A percentile compares a stretch with the other conserved stretches of the same genome.
phyloP scores from a whole-genome alignment of 2,797 vertebrate species.

The Bovichtus variegatus region DNA sequence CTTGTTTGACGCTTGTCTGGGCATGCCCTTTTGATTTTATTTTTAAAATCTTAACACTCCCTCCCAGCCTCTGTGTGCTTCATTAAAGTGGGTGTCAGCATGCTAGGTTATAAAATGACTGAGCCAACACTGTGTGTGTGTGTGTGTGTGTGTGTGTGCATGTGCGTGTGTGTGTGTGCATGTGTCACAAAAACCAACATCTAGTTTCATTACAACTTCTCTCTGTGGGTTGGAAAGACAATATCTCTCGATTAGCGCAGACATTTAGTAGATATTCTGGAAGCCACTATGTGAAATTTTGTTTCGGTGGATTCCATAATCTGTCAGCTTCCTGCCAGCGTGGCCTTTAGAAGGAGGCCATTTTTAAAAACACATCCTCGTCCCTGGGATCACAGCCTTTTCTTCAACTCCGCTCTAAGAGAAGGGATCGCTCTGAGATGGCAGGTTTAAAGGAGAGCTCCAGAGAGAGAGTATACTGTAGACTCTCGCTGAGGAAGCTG shows the following conservation, averaged over 20 bases:
- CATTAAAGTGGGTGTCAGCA: slow-evolving; percentile 37
- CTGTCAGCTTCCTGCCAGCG: slow-evolving; percentile 45
- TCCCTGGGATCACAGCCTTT: slow-evolving; percentile 30
- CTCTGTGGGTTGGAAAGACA: neutral
- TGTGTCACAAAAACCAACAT: neutral
- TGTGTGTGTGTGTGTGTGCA: no score
- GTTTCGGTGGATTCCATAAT: slow-evolving; percentile 33
- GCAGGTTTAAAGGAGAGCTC: slow-evolving; percentile 28
- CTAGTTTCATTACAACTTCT: no score
- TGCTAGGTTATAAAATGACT: neutral
- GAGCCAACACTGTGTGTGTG: neutral
- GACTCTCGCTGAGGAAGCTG: slow-evolving; percentile 16
- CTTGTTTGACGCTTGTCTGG: neutral
- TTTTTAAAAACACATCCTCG: slow-evolving; percentile 21
- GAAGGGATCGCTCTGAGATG: neutral
- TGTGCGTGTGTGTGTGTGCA: no score
- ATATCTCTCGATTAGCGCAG: neutral
- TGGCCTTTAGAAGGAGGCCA: slow-evolving; percentile 46
- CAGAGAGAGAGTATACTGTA: neutral
- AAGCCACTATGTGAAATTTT: slow-evolving; percentile 23
- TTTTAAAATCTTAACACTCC: neutral
- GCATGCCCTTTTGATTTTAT: neutral
- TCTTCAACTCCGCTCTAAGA: slow-evolving; percentile 23
- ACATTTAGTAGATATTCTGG: neutral
- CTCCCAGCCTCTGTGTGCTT: neutral